Evolutionary conservation across 2,797 vertebrate species (phyloP).

Genomic region (Sciurus vulgaris): DNA sequence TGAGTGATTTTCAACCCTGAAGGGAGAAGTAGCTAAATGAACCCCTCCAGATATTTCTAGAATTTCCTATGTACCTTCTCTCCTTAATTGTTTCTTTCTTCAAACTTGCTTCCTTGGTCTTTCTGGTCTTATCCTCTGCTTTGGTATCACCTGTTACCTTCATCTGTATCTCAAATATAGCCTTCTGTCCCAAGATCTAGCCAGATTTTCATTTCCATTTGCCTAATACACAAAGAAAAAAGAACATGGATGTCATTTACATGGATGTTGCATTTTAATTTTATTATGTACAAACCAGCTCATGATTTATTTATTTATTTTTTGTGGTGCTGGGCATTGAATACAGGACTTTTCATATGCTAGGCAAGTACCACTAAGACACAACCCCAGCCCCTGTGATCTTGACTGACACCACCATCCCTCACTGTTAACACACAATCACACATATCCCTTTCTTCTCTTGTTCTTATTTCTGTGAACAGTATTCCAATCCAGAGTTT

Average conservation of each 20-base stretch:
- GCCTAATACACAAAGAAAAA: no score
- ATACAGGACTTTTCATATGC: background rate
- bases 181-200: background rate
- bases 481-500: background rate
- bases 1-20: conserved; percentile 28
- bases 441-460: background rate
- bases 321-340: background rate
- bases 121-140: background rate
- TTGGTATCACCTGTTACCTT: background rate
- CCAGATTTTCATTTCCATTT: background rate
- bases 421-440: background rate
- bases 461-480: background rate
- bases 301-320: background rate
- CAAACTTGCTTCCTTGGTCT: background rate
- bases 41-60: background rate
- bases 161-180: background rate
- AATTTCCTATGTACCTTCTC: background rate
- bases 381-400: background rate
- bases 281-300: background rate
- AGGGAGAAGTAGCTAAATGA: background rate
- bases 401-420: background rate
- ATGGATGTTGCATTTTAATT: conserved; percentile 8
- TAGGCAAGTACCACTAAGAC: background rate
- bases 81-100: conserved; percentile 15
- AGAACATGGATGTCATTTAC: background rate